Conservation (phyloP, 2,113 vertebrate species). For the Amblyopsis rosae region DNA sequence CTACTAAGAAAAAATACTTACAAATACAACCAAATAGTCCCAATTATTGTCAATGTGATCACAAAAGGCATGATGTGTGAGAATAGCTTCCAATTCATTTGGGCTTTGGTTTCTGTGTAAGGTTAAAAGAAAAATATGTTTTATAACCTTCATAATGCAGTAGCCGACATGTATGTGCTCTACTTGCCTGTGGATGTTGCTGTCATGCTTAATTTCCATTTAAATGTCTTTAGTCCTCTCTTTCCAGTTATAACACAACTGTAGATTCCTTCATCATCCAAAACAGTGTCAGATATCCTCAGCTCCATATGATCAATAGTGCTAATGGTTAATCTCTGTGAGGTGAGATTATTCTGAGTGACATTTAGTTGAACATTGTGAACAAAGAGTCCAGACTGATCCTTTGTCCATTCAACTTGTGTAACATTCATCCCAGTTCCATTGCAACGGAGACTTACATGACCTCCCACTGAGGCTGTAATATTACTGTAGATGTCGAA, state of each 20-base stretch:
- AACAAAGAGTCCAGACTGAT: rapidly evolving
- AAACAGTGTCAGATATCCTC: slow-evolving; percentile 9
- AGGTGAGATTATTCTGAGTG: slow-evolving; percentile 24
- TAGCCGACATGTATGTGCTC: background rate
- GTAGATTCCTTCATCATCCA: slow-evolving; percentile 43
- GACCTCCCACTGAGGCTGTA: slow-evolving; percentile 21
- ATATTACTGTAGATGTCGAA: background rate
- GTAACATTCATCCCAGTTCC: rapidly evolving
- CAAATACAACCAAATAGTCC: slow-evolving; percentile 24
- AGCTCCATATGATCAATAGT: rapidly evolving
- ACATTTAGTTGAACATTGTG: rapidly evolving
- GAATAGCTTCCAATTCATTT: too few species aligned
- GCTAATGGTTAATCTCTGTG: slow-evolving; percentile 25
- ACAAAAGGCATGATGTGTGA: background rate
- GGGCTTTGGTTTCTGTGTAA: background rate
- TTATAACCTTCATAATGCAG: background rate
- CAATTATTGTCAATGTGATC: slow-evolving; percentile 11
- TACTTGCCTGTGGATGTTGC: slow-evolving; percentile 21
- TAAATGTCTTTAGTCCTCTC: rapidly evolving
- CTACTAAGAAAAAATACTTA: slow-evolving; percentile 26
- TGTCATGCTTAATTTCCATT: slow-evolving; percentile 40
- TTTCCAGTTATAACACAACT: rapidly evolving
- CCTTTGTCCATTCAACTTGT: slow-evolving; percentile 23
- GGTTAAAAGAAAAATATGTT: slow-evolving; percentile 1
- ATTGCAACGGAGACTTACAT: slow-evolving; percentile 17